phyloP scores from a whole-genome alignment of 2,113 vertebrate species.

The Myotis yumanensis region DNA sequence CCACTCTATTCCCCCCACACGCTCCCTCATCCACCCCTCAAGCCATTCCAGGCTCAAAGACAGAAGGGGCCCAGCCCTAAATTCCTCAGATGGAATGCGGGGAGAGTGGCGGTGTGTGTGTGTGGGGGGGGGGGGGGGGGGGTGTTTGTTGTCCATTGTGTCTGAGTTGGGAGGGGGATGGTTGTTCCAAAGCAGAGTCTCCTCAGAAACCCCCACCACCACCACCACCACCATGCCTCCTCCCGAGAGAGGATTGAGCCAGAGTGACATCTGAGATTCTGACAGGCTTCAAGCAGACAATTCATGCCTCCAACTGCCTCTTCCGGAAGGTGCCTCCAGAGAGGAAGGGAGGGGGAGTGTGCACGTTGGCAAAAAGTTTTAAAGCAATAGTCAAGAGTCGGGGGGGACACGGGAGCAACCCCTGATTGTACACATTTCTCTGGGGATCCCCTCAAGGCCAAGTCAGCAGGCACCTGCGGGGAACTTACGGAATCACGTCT shows the following conservation, averaged over 20 bases:
- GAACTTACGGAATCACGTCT: not conserved
- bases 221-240: not conserved
- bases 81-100: not conserved
- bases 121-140: too few species aligned
- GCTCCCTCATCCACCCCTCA: not conserved
- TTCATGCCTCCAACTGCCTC: not conserved
- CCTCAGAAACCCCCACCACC: not conserved
- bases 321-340: not conserved
- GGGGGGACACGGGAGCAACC: not conserved
- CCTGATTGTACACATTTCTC: not conserved
- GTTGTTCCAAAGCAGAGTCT: not conserved
- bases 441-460: not conserved
- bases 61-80: not conserved
- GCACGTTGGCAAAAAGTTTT: not conserved
- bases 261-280: not conserved
- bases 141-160: not conserved
- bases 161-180: not conserved
- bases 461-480: not conserved
- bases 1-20: not conserved
- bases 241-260: not conserved
- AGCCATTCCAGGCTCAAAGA: not conserved
- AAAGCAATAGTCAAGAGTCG: not conserved
- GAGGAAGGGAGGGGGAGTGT: not conserved
- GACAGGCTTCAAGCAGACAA: conserved; percentile 36
- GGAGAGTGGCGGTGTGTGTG: too few species aligned